These are phyloP conservation scores for Morone saxatilis DNA, from an alignment of 2,113 vertebrate genomes.

Conservation along the genomic window DNA sequence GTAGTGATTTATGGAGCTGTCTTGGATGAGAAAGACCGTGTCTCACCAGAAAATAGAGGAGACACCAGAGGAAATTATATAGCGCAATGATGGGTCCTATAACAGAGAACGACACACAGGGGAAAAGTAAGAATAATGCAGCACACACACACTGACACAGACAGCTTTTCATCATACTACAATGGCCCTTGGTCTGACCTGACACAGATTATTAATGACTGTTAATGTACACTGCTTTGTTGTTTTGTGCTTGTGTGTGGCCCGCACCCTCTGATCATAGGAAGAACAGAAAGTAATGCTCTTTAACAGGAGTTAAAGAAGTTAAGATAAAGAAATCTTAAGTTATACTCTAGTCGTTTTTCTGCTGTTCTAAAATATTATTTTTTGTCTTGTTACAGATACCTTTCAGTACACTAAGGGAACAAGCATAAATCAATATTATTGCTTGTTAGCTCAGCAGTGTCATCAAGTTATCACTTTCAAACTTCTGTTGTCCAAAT, in stretches of 20 bases:
- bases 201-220: slow-evolving; percentile 81
- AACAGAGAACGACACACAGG: slow-evolving; percentile 54
- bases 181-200: slow-evolving; percentile 72
- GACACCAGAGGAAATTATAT: slow-evolving; percentile 62
- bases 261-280: slow-evolving; percentile 58
- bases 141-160: slow-evolving; percentile 58
- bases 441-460: not conserved
- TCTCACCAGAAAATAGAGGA: slow-evolving; percentile 60
- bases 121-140: slow-evolving; percentile 58
- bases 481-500: too few species aligned
- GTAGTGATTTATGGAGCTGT: slow-evolving; percentile 72
- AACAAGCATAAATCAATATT: not conserved
- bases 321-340: not conserved
- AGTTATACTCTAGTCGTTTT: not conserved
- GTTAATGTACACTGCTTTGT: slow-evolving; percentile 74
- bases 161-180: slow-evolving; percentile 61
- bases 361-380: not conserved
- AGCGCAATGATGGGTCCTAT: slow-evolving; percentile 56
- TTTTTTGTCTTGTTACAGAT: not conserved
- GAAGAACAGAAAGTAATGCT: slow-evolving; percentile 21
- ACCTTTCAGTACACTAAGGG: not conserved
- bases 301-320: slow-evolving; percentile 6
- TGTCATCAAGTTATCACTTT: not conserved
- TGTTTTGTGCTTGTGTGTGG: slow-evolving; percentile 41
- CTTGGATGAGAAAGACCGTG: slow-evolving; percentile 56